phyloP scores from a whole-genome alignment of 23 tunicate species.

The Styela clava region DNA sequence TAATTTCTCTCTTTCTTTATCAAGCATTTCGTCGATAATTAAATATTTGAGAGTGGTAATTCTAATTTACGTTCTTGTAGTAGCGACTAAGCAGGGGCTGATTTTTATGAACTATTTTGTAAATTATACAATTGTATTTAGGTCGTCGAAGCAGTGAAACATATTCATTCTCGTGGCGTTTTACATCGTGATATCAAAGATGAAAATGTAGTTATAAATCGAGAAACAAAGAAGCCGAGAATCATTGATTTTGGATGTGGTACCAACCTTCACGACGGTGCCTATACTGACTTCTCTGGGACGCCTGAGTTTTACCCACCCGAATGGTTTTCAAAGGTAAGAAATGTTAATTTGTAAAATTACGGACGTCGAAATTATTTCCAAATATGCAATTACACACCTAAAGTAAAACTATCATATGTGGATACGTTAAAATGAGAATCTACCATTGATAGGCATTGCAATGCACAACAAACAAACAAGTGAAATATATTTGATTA shows the following conservation, averaged over 20 bases:
- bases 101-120: too few relatives aligned
- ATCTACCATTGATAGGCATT: too few relatives aligned
- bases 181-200: slow-evolving; percentile 92
- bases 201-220: slow-evolving; percentile 73
- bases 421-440: too few relatives aligned
- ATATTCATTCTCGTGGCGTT: slow-evolving; percentile 81
- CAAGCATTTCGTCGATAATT: too few relatives aligned
- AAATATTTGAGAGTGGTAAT: too few relatives aligned
- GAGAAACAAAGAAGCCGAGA: slow-evolving; percentile 57
- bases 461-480: too few relatives aligned
- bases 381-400: too few relatives aligned
- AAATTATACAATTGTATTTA: too few relatives aligned
- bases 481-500: too few relatives aligned
- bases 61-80: too few relatives aligned
- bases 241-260: slow-evolving; percentile 93
- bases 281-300: slow-evolving; percentile 79
- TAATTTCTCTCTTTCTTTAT: too few relatives aligned
- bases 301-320: slow-evolving; percentile 97
- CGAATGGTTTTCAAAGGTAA: slow-evolving; percentile 81
- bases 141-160: slow-evolving; percentile 62
- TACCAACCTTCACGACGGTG: slow-evolving; percentile 58
- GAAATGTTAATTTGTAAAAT: not conserved
- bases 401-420: not conserved
- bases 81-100: too few relatives aligned
- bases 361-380: not conserved